Base-by-base conservation (phyloP, 2,113 vertebrate species). In the Chaetodon trifascialis region DNA sequence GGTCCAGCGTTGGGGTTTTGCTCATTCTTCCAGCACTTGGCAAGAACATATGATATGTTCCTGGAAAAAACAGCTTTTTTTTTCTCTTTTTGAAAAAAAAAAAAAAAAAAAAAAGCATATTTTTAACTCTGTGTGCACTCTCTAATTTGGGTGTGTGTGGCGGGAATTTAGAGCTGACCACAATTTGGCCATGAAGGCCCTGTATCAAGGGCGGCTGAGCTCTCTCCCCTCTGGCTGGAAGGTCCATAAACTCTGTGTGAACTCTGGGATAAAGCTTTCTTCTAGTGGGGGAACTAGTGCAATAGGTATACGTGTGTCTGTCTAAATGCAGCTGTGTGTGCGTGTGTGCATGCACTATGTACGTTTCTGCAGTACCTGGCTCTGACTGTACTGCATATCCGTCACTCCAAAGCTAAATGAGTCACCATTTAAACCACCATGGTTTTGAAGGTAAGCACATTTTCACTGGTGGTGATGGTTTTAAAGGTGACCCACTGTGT, bases 101-200 rank as follows among this genome's bases (percentile, higher is more conserved):
- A 51, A 36, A 62, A 36, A 70, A 83, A 87, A 91, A 87, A 64
- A 79, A 65, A 51, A 36, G 60, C 0, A 76, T 90, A 93, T 92
- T 93, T 93, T 92, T 91, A 91, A 93, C 89, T 91, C 73, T 36
- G 81, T 87, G 8, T 90, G 91, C 88, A 86, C 88, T 93, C 93
- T 94, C 83, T 93, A 94, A 94, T 94, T 94, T 92, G 86, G 84
- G 87, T 91, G 84, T 89, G 86, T 91, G 86, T 88, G 86, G 90
- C 55, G 72, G 84, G 85, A 92, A 91, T 91, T 80, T 60, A 64
- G 86, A 30, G 68, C 86, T 77, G 77, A 92, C 92, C 94, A 82
- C 87, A 90, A 60, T 89, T 91, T 91, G 90, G 91, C 89, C 80
- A 47, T 85, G 79, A 78, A 88, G 85, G 85, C 86, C 80, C 74